A percentile compares a stretch with the other conserved stretches of the same genome.
phyloP scores from a whole-genome alignment of 2,888 invertebrate genomes.

The Tipula lateralis region DNA sequence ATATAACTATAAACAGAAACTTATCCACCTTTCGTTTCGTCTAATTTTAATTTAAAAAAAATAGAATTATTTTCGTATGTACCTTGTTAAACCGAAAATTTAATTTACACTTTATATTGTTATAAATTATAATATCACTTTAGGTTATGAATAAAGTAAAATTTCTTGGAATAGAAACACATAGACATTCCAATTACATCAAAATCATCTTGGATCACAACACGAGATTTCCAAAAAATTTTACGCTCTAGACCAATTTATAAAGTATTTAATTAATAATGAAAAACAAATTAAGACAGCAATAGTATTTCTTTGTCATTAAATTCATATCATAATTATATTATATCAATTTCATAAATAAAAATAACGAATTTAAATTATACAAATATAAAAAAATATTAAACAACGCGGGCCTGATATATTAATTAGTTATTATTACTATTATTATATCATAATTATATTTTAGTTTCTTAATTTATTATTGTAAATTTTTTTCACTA shows the following conservation, averaged over 20 bases:
- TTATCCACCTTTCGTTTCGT: background rate
- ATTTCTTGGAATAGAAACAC: background rate
- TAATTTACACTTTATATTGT: background rate
- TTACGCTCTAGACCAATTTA: background rate
- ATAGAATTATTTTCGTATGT: background rate
- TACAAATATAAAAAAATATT: background rate
- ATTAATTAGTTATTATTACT: conserved; percentile 12
- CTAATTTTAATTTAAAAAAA: background rate
- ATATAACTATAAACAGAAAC: background rate
- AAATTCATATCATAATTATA: background rate
- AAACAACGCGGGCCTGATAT: background rate
- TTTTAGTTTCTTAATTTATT: background rate
- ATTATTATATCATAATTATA: background rate
- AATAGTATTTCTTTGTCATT: conserved; percentile 15
- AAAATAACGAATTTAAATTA: background rate
- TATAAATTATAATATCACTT: background rate
- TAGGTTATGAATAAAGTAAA: background rate
- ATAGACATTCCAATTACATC: background rate
- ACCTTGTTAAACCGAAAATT: conserved; percentile 19
- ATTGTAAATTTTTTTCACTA: background rate
- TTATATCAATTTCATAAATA: conserved; percentile 7
- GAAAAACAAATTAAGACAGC: background rate
- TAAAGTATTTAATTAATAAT: background rate
- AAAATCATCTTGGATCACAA: background rate
- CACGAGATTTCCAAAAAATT: background rate